phyloP scores from a whole-genome alignment of 2,888 invertebrate species.

The Anticlea derivata region DNA sequence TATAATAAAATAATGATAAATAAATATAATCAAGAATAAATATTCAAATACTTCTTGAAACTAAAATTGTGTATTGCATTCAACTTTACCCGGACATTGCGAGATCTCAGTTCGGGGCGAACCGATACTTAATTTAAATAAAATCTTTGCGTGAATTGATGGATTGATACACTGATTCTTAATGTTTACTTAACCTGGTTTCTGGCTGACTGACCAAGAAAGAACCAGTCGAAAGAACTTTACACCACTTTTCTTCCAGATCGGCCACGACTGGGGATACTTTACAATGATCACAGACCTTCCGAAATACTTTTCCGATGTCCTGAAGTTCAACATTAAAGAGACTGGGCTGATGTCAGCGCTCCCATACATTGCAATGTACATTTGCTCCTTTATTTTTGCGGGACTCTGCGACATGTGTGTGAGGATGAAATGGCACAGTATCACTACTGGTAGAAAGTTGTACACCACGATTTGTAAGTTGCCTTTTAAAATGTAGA shows the following conservation, averaged over 20 bases:
- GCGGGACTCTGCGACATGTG: conserved; percentile 87
- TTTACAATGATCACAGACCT: conserved; percentile 88
- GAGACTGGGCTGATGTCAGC: conserved; percentile 86
- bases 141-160: too few relatives aligned
- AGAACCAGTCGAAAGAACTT: too few relatives aligned
- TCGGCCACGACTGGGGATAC: conserved; percentile 88
- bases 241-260: conserved; percentile 52
- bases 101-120: too few relatives aligned
- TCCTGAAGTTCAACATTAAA: conserved; percentile 85
- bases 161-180: too few relatives aligned
- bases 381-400: conserved; percentile 83
- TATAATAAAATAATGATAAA: too few relatives aligned
- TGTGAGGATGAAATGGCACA: conserved; percentile 83
- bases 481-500: too few relatives aligned
- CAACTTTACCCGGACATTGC: too few relatives aligned
- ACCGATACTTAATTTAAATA: too few relatives aligned
- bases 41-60: neutral
- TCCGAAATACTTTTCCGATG: conserved; percentile 87
- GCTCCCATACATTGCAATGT: conserved; percentile 87
- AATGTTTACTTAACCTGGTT: too few relatives aligned
- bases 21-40: neutral
- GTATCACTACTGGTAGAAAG: conserved; percentile 84
- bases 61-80: neutral
- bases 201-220: too few relatives aligned
- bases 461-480: conserved; percentile 87